phyloP scores from a whole-genome alignment of 2,113 vertebrate species.

The Takifugu flavidus region DNA sequence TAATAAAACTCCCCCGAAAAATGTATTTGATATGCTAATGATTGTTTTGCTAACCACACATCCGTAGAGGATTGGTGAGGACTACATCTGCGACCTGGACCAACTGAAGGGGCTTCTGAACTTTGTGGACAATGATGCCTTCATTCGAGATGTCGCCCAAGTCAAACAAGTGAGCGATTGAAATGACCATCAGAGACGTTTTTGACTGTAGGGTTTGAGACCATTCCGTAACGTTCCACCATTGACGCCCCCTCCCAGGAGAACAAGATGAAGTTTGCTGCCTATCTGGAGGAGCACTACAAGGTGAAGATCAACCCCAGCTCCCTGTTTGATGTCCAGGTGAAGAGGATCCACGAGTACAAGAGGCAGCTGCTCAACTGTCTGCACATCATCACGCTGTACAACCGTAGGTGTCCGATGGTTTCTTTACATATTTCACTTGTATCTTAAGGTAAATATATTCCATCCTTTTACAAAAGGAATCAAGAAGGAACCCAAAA shows the following conservation, averaged over 20 bases:
- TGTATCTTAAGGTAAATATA: neutral
- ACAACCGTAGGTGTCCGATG: constrained; percentile 81
- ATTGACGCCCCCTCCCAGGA: constrained; percentile 69
- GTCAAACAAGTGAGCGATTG: constrained; percentile 81
- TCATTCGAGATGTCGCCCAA: constrained; percentile 86
- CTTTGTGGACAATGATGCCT: constrained; percentile 81
- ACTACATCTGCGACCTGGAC: constrained; percentile 83
- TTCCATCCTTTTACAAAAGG: constrained; percentile 60
- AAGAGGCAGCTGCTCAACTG: constrained; percentile 92
- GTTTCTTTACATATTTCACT: neutral
- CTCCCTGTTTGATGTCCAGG: constrained; percentile 89
- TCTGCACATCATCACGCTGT: constrained; percentile 86
- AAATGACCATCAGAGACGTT: too few species aligned
- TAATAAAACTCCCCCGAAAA: too few species aligned
- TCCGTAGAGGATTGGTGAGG: constrained; percentile 82
- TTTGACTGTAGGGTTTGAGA: too few species aligned
- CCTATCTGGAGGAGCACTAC: constrained; percentile 82
- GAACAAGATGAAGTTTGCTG: constrained; percentile 88
- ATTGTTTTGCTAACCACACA: too few species aligned
- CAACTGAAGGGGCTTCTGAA: constrained; percentile 81
- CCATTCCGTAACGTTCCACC: neutral
- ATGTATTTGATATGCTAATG: too few species aligned
- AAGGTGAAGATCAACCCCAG: constrained; percentile 87
- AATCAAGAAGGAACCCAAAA: constrained; percentile 86
- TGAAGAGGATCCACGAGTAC: constrained; percentile 92